Conservation (phyloP, 2,797 vertebrate species). For the Anguilla megastoma region DNA sequence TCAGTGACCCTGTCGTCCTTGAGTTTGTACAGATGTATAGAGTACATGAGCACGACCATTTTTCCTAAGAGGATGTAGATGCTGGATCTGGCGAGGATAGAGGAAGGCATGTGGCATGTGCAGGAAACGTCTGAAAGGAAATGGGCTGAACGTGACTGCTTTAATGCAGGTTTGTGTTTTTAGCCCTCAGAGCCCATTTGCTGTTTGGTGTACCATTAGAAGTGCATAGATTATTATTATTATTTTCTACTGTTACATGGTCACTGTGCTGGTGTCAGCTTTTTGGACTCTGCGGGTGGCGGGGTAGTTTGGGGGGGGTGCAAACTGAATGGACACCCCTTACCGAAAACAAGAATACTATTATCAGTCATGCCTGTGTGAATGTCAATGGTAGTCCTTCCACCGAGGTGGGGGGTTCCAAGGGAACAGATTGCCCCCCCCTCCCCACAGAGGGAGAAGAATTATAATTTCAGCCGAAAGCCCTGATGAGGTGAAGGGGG, state of each 20-base stretch:
- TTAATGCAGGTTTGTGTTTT: not conserved
- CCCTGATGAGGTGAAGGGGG: constrained; percentile 34
- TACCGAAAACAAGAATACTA: not conserved
- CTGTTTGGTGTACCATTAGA: not conserved
- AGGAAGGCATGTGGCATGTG: not conserved
- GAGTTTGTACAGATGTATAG: not conserved
- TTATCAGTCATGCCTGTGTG: not conserved
- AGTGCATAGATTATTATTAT: not conserved
- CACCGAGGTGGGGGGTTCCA: not conserved
- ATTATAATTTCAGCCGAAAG: constrained; percentile 33
- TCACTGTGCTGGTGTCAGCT: not conserved
- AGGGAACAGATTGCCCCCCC: not conserved
- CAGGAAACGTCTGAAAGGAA: not conserved
- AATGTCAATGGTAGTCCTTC: not conserved
- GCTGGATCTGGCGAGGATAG: not conserved
- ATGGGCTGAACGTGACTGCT: not conserved
- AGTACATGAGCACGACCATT: not conserved
- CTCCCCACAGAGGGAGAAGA: constrained; percentile 9
- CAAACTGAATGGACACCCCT: not conserved
- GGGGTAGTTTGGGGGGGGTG: not conserved
- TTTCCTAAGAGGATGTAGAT: not conserved
- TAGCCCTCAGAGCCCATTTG: not conserved
- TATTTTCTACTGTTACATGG: not conserved
- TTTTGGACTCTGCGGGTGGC: not conserved
- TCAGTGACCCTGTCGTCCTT: not conserved